A percentile compares a stretch with the other conserved stretches of the same genome.
Evolutionary conservation across 2,888 invertebrate genomes (phyloP).

Genomic region (Vandiemenella viatica): DNA sequence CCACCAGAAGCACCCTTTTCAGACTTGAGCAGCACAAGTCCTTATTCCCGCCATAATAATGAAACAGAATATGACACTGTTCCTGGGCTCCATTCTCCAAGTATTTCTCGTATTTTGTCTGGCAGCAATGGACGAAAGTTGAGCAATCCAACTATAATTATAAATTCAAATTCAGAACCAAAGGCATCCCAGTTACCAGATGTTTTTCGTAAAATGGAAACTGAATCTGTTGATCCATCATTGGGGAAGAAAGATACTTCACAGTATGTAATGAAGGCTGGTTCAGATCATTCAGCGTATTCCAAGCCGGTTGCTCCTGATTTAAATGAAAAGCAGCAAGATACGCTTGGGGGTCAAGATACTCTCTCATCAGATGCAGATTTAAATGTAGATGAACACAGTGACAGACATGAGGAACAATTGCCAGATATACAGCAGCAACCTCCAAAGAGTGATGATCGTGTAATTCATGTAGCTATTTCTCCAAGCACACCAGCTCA

Average conservation of each 20-base stretch:
- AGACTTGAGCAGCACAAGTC: conserved; percentile 17
- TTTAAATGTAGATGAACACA: conserved; percentile 5
- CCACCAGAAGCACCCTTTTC: conserved; percentile 15
- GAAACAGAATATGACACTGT: conserved; percentile 39
- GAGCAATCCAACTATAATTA: conserved; percentile 6
- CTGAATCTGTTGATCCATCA: conserved; percentile 5
- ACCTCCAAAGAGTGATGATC: conserved; percentile 16
- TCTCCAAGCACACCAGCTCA: conserved; percentile 7
- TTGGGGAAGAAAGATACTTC: conserved; percentile 7
- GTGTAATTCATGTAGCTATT: not conserved
- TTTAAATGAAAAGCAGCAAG: conserved; percentile 16
- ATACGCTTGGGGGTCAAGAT: conserved; percentile 15
- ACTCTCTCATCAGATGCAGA: conserved; percentile 21
- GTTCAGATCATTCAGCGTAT: conserved; percentile 17
- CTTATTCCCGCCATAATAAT: conserved; percentile 19
- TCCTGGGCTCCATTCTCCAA: conserved; percentile 54
- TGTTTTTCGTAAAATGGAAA: conserved; percentile 25
- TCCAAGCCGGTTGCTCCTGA: conserved; percentile 13
- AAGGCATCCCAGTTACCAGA: conserved; percentile 46
- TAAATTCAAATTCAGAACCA: conserved; percentile 6
- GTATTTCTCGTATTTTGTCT: conserved; percentile 69
- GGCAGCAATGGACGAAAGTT: conserved; percentile 67
- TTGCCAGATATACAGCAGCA: conserved; percentile 27
- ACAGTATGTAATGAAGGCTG: conserved; percentile 7
- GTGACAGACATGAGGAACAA: conserved; percentile 22